A percentile compares a stretch with the other conserved stretches of the same genome.
Evolutionary conservation across 2,113 vertebrate species (phyloP).

Genomic region (Cyanoliseus patagonus): DNA sequence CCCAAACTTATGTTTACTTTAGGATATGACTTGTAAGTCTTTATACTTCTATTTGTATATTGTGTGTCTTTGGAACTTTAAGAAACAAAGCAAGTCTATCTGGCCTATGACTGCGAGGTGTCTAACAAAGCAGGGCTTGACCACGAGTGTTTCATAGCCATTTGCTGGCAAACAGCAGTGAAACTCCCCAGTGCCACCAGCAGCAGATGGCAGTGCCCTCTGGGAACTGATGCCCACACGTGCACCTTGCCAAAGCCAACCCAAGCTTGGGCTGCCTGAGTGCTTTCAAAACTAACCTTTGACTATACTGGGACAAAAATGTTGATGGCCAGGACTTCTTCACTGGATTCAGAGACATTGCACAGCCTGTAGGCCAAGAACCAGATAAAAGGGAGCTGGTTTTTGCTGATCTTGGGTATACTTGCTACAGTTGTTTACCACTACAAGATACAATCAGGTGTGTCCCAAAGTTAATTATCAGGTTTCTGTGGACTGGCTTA

Average conservation of each 20-base stretch:
- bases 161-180: neutral
- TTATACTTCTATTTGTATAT: neutral
- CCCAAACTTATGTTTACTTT: slow-evolving; percentile 1
- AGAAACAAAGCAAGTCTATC: neutral
- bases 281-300: slow-evolving; percentile 10
- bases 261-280: neutral
- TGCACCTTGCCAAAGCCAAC: neutral
- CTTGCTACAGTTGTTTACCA: neutral
- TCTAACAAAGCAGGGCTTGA: neutral
- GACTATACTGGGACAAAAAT: neutral
- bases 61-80: neutral
- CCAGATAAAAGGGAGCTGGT: neutral
- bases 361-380: neutral
- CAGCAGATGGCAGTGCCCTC: slow-evolving; percentile 69
- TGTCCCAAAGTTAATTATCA: slow-evolving; percentile 48
- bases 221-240: neutral
- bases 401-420: neutral
- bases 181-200: neutral
- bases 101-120: neutral
- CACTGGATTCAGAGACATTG: slow-evolving; percentile 29
- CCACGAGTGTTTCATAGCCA: rapidly evolving
- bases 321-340: slow-evolving; percentile 5
- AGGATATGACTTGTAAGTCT: neutral
- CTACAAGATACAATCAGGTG: neutral
- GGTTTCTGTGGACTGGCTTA: slow-evolving; percentile 40